These are phyloP conservation scores for Sminthurides bifidus DNA, from an alignment of 1,140 invertebrate genomes.

Conservation along the genomic window DNA sequence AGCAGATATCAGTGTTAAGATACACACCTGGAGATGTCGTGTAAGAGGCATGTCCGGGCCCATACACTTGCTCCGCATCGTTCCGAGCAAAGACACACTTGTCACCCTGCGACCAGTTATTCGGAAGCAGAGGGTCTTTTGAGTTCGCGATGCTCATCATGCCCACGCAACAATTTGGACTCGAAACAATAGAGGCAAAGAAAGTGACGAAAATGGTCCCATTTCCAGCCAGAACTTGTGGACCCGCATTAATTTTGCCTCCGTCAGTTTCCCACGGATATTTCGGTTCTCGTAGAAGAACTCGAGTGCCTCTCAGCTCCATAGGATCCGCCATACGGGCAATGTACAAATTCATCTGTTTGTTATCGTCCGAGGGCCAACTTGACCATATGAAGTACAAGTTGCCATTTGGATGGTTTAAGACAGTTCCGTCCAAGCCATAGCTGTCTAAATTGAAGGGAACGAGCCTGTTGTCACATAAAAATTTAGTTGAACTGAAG, in stretches of 20 bases:
- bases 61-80: conserved; percentile 14
- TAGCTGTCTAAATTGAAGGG: no score
- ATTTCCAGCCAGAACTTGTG: conserved; percentile 16
- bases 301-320: background rate
- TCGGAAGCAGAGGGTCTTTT: conserved; percentile 14
- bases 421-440: conserved; percentile 8
- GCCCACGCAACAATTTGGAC: conserved; percentile 22
- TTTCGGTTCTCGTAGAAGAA: conserved; percentile 10
- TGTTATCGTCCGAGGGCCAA: conserved; percentile 11
- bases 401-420: conserved; percentile 9
- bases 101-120: conserved; percentile 19
- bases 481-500: no score
- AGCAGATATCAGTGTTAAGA: no score
- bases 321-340: conserved; percentile 16
- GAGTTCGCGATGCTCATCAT: conserved; percentile 24
- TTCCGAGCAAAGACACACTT: conserved; percentile 20
- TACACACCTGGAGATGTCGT: conserved; percentile 19
- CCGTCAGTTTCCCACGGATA: conserved; percentile 18
- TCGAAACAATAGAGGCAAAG: conserved; percentile 16
- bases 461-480: no score
- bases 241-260: conserved; percentile 19
- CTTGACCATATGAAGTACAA: conserved; percentile 11
- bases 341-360: conserved; percentile 20
- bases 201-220: conserved; percentile 19
- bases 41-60: conserved; percentile 21